Conservation (phyloP, 1,140 invertebrate genomes). For the Cydia fagiglandana region DNA sequence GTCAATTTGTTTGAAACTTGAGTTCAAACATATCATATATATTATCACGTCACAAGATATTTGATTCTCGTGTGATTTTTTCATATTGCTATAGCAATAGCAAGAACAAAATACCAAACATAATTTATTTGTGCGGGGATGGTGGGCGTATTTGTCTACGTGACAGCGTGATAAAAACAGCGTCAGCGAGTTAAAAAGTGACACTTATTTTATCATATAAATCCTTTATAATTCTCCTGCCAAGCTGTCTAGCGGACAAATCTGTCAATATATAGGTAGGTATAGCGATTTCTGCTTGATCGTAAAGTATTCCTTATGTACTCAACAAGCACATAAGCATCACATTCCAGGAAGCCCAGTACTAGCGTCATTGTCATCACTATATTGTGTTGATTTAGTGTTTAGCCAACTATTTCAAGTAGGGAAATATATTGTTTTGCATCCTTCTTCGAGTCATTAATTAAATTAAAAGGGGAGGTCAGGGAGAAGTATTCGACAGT, state of each 20-base stretch:
- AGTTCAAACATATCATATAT: neutral
- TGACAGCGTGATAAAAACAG: no score
- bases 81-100: no score
- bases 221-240: no score
- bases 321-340: neutral
- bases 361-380: conserved; percentile 3
- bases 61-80: no score
- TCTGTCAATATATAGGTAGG: neutral
- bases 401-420: conserved; percentile 26
- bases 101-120: no score
- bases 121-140: no score
- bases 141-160: no score
- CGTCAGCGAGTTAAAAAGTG: no score
- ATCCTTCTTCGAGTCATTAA: conserved; percentile 13
- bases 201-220: no score
- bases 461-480: conserved; percentile 26
- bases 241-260: no score
- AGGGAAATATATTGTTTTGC: conserved; percentile 23
- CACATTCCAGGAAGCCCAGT: neutral
- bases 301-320: neutral
- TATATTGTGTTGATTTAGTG: neutral
- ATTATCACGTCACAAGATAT: no score
- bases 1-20: neutral
- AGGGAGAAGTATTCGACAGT: neutral
- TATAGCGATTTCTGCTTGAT: neutral